Percentiles rank a stretch among this genome's conserved stretches.
Conservation (phyloP, 2,797 vertebrate species). For the Paratrypauchen microcephalus region DNA sequence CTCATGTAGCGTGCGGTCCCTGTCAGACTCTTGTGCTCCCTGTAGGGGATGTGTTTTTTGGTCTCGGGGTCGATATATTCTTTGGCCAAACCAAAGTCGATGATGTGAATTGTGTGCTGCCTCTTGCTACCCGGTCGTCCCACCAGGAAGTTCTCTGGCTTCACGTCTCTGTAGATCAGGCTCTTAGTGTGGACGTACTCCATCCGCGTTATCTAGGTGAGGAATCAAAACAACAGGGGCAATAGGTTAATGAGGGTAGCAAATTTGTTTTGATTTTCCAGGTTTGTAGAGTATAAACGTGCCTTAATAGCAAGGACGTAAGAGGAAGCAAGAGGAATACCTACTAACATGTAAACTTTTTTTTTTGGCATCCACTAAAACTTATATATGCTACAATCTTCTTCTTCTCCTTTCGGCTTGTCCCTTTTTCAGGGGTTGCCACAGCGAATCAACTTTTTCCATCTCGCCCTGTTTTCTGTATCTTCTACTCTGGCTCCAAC, state of each 20-base stretch:
- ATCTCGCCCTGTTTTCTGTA: too few relatives aligned
- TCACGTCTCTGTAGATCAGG: constrained; percentile 97
- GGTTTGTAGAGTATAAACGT: too few relatives aligned
- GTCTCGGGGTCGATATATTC: constrained; percentile 99
- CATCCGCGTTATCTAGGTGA: constrained; percentile 91
- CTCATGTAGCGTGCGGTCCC: constrained; percentile 99
- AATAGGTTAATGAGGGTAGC: not conserved
- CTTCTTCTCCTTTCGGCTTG: too few relatives aligned
- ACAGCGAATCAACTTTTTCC: too few relatives aligned
- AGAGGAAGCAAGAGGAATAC: too few relatives aligned
- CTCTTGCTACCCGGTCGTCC: constrained; percentile 93
- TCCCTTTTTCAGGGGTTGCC: too few relatives aligned
- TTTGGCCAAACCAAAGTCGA: constrained; percentile 99
- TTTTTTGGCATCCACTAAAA: too few relatives aligned
- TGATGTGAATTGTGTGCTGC: constrained; percentile 98
- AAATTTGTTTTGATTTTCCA: too few relatives aligned
- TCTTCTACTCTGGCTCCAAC: too few relatives aligned
- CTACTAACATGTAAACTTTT: too few relatives aligned
- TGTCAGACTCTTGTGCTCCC: constrained; percentile 99
- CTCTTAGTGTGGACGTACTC: constrained; percentile 97
- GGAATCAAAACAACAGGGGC: not conserved
- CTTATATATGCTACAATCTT: too few relatives aligned
- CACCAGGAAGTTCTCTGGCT: constrained; percentile 97
- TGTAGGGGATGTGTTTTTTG: constrained; percentile 99
- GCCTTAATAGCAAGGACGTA: too few relatives aligned